phyloP scores from a whole-genome alignment of 1,140 invertebrate genomes.

The Diuraphis noxia region DNA sequence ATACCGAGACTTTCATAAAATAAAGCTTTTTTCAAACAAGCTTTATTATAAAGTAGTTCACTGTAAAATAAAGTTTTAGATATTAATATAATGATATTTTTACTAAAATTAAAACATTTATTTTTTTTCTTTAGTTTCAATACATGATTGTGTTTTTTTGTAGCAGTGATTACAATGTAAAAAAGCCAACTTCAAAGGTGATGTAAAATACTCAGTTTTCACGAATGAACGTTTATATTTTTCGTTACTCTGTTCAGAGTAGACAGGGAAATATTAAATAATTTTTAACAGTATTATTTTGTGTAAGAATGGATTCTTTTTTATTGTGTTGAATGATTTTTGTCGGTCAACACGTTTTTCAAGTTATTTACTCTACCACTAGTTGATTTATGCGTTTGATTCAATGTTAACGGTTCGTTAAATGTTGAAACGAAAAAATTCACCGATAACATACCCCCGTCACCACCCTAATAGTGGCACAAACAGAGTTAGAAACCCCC shows the following conservation, averaged over 20 bases:
- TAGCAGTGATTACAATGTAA: neutral
- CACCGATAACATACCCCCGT: neutral
- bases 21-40: neutral
- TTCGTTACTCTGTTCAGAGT: neutral
- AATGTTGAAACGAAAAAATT: conserved; percentile 8
- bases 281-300: neutral
- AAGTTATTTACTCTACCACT: neutral
- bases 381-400: neutral
- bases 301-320: neutral
- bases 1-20: neutral
- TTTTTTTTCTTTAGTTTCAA: neutral
- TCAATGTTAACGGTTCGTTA: conserved; percentile 20
- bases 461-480: neutral
- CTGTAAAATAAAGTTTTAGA: neutral
- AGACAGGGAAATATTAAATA: neutral
- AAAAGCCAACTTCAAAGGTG: neutral
- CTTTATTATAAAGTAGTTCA: neutral
- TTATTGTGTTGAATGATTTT: neutral
- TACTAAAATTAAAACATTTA: neutral
- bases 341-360: neutral
- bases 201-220: neutral
- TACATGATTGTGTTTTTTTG: neutral
- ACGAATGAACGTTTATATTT: neutral
- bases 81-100: neutral
- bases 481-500: neutral